These are phyloP conservation scores for Aphelocoma californica DNA, from an alignment of 2,797 vertebrate species.

Conservation along the genomic window DNA sequence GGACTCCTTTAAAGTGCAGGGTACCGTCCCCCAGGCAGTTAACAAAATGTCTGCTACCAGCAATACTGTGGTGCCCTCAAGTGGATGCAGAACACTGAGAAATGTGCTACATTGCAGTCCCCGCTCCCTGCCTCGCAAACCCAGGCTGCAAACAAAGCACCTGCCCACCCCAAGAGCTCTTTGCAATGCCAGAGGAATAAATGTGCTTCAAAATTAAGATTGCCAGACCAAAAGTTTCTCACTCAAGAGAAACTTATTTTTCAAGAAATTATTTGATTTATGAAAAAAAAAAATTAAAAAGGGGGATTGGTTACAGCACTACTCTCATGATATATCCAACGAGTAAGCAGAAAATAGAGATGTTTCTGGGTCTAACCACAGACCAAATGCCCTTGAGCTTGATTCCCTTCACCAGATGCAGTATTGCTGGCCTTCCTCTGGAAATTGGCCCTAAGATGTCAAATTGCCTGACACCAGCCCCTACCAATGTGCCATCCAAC, in stretches of 20 bases:
- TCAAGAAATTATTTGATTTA: background rate
- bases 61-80: constrained; percentile 5
- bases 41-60: accelerated
- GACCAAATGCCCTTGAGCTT: background rate
- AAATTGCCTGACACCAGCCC: background rate
- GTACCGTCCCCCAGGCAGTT: accelerated
- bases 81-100: constrained; percentile 2
- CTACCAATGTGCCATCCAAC: background rate
- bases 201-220: accelerated
- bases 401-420: background rate
- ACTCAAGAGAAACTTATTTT: background rate
- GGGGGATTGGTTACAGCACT: background rate
- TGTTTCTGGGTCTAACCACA: background rate
- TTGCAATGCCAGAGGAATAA: background rate
- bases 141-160: accelerated
- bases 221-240: background rate
- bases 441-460: background rate
- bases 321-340: background rate
- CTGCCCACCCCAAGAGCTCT: background rate
- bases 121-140: background rate
- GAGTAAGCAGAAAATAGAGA: background rate
- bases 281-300: accelerated
- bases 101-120: accelerated
- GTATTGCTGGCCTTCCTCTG: background rate
- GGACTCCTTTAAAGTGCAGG: background rate